Conservation (phyloP, 92 coral and sea anemone genomes). For the Plumapathes pennacea region DNA sequence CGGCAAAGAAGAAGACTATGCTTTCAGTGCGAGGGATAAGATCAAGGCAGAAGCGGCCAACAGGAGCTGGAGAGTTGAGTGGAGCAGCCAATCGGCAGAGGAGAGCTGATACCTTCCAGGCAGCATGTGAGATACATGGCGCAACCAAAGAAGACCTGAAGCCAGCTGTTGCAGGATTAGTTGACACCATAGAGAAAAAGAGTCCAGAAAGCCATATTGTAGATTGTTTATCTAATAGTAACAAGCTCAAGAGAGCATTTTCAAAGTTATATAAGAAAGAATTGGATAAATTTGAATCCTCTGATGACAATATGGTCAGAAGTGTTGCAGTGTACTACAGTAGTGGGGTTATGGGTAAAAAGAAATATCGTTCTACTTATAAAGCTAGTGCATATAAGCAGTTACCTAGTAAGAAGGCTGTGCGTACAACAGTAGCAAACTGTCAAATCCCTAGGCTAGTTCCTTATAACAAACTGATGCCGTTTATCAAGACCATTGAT, state of each 20-base stretch:
- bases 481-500: conserved; percentile 37
- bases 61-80: too few relatives aligned
- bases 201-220: conserved; percentile 15
- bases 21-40: too few relatives aligned
- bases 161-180: too few relatives aligned
- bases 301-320: conserved; percentile 47
- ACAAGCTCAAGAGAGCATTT: conserved; percentile 13
- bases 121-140: too few relatives aligned
- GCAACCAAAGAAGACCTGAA: too few relatives aligned
- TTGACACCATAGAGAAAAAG: conserved; percentile 18
- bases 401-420: conserved; percentile 11
- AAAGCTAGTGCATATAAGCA: conserved; percentile 29
- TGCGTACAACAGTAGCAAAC: conserved; percentile 30
- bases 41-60: too few relatives aligned
- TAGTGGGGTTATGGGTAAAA: conserved; percentile 64
- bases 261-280: conserved; percentile 9
- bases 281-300: conserved; percentile 25
- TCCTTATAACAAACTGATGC: conserved; percentile 45
- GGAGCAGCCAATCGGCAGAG: too few relatives aligned
- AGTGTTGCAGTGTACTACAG: conserved; percentile 54
- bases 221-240: conserved; percentile 13
- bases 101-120: too few relatives aligned
- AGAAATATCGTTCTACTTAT: conserved; percentile 36
- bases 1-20: too few relatives aligned
- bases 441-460: conserved; percentile 46